These are phyloP conservation scores for Tenualosa ilisha DNA, from an alignment of 2,797 vertebrate species.

Conservation along the genomic window DNA sequence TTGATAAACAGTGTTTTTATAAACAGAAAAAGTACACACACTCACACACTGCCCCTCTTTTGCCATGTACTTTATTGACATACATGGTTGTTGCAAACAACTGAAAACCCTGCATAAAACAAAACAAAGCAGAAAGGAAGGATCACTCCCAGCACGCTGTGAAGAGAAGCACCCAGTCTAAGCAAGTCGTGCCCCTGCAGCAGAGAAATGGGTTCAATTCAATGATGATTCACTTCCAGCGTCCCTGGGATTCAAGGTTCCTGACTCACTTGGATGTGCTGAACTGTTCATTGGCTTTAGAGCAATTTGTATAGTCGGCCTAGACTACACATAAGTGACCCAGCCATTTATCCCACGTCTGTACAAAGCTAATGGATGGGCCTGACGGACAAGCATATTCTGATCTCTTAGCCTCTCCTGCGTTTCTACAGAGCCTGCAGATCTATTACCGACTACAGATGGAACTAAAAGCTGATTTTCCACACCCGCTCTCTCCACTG, in stretches of 20 bases:
- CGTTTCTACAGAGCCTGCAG: neutral
- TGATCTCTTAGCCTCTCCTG: neutral
- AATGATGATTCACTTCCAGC: neutral
- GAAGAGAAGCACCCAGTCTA: neutral
- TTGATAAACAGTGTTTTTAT: neutral
- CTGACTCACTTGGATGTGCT: neutral
- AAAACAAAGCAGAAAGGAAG: neutral
- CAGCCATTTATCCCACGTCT: neutral
- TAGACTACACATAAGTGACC: neutral
- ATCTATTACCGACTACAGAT: neutral
- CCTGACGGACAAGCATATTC: constrained; percentile 6
- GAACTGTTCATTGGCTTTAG: neutral
- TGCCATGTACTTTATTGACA: too few relatives aligned
- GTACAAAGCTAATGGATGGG: neutral
- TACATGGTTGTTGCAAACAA: neutral
- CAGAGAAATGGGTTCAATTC: neutral
- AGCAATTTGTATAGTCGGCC: neutral
- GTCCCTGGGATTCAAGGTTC: neutral
- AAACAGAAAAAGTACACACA: neutral
- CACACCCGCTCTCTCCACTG: neutral
- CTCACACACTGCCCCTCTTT: neutral
- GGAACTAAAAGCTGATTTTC: neutral
- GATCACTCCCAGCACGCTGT: neutral
- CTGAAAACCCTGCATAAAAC: neutral
- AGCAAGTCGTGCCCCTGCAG: neutral